A percentile compares a stretch with the other conserved stretches of the same genome.
Conservation (phyloP, 92 coral and sea anemone genomes). For the Micromussa lordhowensis region DNA sequence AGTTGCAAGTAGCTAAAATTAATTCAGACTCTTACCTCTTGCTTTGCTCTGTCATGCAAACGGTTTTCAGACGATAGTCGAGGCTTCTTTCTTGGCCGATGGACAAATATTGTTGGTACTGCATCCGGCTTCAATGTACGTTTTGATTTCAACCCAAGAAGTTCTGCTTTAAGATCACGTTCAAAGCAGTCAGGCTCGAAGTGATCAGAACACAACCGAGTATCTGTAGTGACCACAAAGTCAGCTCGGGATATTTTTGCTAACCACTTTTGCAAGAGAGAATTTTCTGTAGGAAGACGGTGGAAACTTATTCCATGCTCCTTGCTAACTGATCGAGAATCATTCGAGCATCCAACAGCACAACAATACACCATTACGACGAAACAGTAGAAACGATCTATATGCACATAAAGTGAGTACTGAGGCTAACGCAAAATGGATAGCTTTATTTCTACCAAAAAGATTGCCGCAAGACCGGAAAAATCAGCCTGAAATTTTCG, state of each 20-base stretch:
- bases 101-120: conserved; percentile 26
- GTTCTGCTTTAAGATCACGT: conserved; percentile 43
- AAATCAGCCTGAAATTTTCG: no score
- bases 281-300: no score
- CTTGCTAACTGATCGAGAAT: neutral
- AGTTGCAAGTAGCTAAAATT: neutral
- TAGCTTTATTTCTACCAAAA: no score
- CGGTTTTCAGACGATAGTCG: conserved; percentile 34
- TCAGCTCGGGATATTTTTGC: conserved; percentile 5
- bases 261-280: neutral
- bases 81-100: conserved; percentile 30
- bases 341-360: neutral
- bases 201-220: conserved; percentile 43
- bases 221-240: conserved; percentile 4
- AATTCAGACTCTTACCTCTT: conserved; percentile 29
- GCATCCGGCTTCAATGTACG: conserved; percentile 16
- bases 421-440: no score
- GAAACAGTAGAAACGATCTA: neutral
- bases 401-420: neutral
- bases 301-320: neutral
- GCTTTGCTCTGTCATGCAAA: conserved; percentile 14
- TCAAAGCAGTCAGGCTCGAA: conserved; percentile 36
- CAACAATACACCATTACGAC: neutral
- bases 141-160: conserved; percentile 7
- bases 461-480: no score